Conservation (phyloP, 92 coral and sea anemone species). For the Zoanthus solanderi region DNA sequence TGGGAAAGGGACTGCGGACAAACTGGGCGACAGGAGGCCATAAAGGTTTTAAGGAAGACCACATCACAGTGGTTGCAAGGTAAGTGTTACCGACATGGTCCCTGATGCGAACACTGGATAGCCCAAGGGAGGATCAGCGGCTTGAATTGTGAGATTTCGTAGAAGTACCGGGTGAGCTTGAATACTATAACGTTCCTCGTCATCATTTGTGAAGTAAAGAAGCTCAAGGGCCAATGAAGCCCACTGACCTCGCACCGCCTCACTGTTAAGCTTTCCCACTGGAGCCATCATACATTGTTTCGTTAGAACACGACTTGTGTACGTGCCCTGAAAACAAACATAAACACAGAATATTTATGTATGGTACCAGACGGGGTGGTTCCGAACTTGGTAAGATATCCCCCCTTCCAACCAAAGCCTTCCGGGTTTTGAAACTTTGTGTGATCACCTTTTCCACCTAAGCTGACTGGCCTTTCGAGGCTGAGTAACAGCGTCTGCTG, state of each 20-base stretch:
- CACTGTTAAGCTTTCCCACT: constrained; percentile 85
- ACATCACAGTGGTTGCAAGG: constrained; percentile 60
- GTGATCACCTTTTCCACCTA: too few relatives aligned
- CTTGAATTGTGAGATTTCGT: constrained; percentile 96
- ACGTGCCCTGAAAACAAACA: constrained; percentile 69
- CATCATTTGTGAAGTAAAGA: constrained; percentile 95
- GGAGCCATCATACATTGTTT: constrained; percentile 82
- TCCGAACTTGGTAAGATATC: too few relatives aligned
- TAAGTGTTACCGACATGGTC: constrained; percentile 71
- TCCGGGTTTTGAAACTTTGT: too few relatives aligned
- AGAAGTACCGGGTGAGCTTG: constrained; percentile 97
- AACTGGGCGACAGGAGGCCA: too few relatives aligned
- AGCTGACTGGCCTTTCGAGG: too few relatives aligned
- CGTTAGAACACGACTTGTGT: constrained; percentile 92
- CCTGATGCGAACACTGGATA: constrained; percentile 96
- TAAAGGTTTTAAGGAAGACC: constrained; percentile 22
- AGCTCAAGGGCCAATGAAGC: constrained; percentile 94
- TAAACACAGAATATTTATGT: not conserved
- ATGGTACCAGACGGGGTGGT: too few relatives aligned
- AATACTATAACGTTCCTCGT: constrained; percentile 98
- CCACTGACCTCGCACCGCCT: constrained; percentile 97
- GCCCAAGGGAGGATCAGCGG: constrained; percentile 98
- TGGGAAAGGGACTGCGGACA: too few relatives aligned
- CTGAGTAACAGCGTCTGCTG: too few relatives aligned
- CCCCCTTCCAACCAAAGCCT: too few relatives aligned